Conservation (phyloP, 2,888 invertebrate species). For the Formica aserva region DNA sequence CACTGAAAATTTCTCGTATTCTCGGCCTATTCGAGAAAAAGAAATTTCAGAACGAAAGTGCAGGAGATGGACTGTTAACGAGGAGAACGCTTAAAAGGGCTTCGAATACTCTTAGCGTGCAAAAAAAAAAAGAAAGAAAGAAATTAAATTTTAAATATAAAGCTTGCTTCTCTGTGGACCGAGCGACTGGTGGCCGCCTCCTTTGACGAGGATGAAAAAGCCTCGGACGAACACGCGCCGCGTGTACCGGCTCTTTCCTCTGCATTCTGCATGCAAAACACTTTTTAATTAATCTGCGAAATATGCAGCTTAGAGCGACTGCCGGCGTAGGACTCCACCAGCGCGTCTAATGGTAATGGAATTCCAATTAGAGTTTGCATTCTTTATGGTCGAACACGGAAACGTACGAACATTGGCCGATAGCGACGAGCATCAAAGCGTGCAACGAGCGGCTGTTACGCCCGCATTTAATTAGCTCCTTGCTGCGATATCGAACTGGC, state of each 20-base stretch:
- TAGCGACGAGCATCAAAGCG: conserved; percentile 46
- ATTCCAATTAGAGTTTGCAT: conserved; percentile 70
- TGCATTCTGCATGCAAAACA: conserved; percentile 71
- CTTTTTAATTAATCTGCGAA: conserved; percentile 73
- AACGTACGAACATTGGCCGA: conserved; percentile 47
- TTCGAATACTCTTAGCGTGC: conserved; percentile 10
- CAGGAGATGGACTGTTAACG: conserved; percentile 23
- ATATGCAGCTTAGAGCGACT: conserved; percentile 57
- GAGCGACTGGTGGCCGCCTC: conserved; percentile 42
- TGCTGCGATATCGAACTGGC: conserved; percentile 27
- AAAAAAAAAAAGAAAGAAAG: conserved; percentile 28
- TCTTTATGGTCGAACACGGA: conserved; percentile 55
- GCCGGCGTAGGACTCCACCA: background rate
- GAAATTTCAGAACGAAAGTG: background rate
- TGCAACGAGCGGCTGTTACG: conserved; percentile 35
- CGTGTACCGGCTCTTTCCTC: conserved; percentile 39
- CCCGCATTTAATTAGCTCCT: conserved; percentile 63
- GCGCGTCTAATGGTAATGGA: conserved; percentile 67
- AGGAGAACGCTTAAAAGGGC: conserved; percentile 34
- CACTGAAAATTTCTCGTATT: conserved; percentile 19
- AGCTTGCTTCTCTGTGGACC: conserved; percentile 64
- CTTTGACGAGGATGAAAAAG: conserved; percentile 56
- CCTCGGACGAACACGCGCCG: conserved; percentile 33
- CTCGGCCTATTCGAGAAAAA: background rate
- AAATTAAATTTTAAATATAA: conserved; percentile 54